These are phyloP conservation scores for Anneissia japonica DNA, from an alignment of 35 echinoderm and acorn worm genomes.

Conservation along the genomic window DNA sequence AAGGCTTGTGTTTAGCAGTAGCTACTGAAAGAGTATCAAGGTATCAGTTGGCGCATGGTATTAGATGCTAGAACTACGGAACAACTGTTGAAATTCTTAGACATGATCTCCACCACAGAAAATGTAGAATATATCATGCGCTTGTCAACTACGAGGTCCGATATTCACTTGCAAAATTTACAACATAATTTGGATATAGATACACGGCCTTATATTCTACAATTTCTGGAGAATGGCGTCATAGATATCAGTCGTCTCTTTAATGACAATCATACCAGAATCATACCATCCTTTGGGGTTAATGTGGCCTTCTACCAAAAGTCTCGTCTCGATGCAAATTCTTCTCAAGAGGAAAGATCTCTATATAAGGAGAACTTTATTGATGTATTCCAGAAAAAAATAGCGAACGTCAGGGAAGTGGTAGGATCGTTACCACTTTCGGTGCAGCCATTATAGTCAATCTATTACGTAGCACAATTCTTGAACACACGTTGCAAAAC, in stretches of 20 bases:
- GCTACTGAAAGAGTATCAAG: not conserved
- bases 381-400: not conserved
- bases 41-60: constrained; percentile 13
- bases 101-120: not conserved
- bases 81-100: no score
- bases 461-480: not conserved
- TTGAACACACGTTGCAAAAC: not conserved
- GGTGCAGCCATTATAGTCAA: not conserved
- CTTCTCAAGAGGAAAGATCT: not conserved
- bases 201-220: not conserved
- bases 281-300: not conserved
- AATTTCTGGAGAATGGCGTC: not conserved
- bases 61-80: not conserved
- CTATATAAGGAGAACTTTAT: not conserved
- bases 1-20: not conserved
- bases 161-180: not conserved
- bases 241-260: not conserved
- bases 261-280: not conserved
- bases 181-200: not conserved
- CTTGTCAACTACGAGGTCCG: not conserved
- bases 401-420: not conserved
- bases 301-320: not conserved
- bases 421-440: constrained; percentile 9
- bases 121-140: not conserved
- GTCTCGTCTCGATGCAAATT: not conserved